Conservation (phyloP, 2,888 invertebrate species). For the Drosophila gaucha region DNA sequence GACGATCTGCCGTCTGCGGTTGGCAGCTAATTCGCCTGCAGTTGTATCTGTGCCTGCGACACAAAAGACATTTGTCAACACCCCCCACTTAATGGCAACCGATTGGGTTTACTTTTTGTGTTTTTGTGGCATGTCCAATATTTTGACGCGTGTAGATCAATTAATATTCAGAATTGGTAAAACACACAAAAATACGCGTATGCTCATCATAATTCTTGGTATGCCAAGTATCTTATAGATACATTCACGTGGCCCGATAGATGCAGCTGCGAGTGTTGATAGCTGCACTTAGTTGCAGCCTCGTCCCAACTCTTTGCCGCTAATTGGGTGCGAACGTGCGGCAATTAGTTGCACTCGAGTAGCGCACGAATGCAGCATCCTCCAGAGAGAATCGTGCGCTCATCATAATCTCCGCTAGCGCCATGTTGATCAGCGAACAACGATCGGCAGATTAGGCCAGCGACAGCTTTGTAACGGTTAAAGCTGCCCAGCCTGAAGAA, state of each 20-base stretch:
- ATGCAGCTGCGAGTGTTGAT: constrained; percentile 74
- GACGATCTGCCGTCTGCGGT: constrained; percentile 41
- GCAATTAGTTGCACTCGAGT: constrained; percentile 78
- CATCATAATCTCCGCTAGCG: constrained; percentile 71
- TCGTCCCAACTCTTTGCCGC: constrained; percentile 67
- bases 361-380: constrained; percentile 62
- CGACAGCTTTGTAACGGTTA: constrained; percentile 62
- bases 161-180: constrained; percentile 46
- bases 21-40: constrained; percentile 24
- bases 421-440: constrained; percentile 63
- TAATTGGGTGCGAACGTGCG: constrained; percentile 80
- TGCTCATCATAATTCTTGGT: constrained; percentile 65
- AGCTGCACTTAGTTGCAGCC: constrained; percentile 74
- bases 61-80: constrained; percentile 81
- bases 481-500: constrained; percentile 54
- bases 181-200: constrained; percentile 18
- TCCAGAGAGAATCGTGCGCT: constrained; percentile 39
- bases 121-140: constrained; percentile 46
- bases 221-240: constrained; percentile 6
- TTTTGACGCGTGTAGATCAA: constrained; percentile 78
- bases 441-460: constrained; percentile 44
- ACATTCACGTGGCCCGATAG: constrained; percentile 9
- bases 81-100: constrained; percentile 65
- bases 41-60: constrained; percentile 42
- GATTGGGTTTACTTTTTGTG: constrained; percentile 5